phyloP scores from a whole-genome alignment of 2,888 invertebrate species.

The Sinhomidia bicolor region DNA sequence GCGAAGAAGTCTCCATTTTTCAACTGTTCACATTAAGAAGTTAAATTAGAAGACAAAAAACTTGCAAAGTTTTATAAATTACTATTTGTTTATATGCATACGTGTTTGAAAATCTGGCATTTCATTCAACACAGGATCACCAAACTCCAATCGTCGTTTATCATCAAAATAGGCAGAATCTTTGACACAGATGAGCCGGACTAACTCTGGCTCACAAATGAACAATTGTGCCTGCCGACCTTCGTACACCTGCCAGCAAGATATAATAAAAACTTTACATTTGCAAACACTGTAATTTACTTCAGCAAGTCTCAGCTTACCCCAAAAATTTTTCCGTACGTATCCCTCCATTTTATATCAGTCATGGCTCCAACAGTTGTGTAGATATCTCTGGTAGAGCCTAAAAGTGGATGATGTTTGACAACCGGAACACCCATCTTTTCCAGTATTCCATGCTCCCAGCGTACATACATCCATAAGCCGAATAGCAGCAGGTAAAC shows the following conservation, averaged over 20 bases:
- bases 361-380: constrained; percentile 50
- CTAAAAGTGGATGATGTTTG: constrained; percentile 71
- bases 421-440: constrained; percentile 75
- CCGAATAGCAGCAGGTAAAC: not conserved
- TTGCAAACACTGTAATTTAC: not conserved
- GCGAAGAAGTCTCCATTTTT: constrained; percentile 74
- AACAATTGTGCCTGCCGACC: constrained; percentile 70
- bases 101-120: constrained; percentile 73
- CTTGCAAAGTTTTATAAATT: not conserved
- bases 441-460: constrained; percentile 77
- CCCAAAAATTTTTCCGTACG: constrained; percentile 77
- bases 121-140: constrained; percentile 72
- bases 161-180: constrained; percentile 72
- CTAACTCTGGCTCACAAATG: constrained; percentile 71
- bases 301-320: constrained; percentile 66
- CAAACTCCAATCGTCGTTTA: constrained; percentile 66
- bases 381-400: constrained; percentile 71
- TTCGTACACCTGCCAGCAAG: constrained; percentile 72
- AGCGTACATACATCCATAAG: constrained; percentile 69
- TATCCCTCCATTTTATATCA: constrained; percentile 74
- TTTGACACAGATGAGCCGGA: constrained; percentile 71
- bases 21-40: too few species aligned
- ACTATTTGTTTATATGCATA: constrained; percentile 20
- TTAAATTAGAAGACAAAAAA: not conserved
- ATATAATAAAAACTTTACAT: not conserved